Evolutionary conservation across 2,797 vertebrate species (phyloP).

Genomic region (Tangara arthus): DNA sequence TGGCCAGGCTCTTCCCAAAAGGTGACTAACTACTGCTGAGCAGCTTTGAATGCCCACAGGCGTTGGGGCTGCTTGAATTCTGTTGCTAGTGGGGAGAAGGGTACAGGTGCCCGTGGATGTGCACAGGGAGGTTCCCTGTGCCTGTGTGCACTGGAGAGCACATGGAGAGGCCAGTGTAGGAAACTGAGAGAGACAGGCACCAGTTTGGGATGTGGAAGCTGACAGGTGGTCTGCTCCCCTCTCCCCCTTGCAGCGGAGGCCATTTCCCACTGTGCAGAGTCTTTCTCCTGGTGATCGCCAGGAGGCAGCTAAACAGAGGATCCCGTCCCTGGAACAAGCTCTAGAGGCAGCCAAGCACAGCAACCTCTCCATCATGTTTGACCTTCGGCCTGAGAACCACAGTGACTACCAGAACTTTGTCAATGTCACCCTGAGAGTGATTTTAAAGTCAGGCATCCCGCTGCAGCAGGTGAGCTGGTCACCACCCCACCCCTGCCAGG

Average conservation of each 20-base stretch:
- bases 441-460: constrained; percentile 72
- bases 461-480: constrained; percentile 72
- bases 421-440: constrained; percentile 69
- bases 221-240: background rate
- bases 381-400: constrained; percentile 78
- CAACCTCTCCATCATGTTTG: constrained; percentile 87
- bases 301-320: constrained; percentile 70
- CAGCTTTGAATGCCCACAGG: background rate
- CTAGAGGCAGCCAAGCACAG: constrained; percentile 74
- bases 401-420: constrained; percentile 71
- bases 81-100: background rate
- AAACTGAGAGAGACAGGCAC: background rate
- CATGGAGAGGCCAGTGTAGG: background rate
- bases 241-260: constrained; percentile 75
- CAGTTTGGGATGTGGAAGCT: background rate
- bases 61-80: background rate
- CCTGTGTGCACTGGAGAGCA: background rate
- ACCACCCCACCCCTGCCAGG: background rate
- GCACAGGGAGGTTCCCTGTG: background rate
- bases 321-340: constrained; percentile 78
- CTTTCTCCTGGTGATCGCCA: constrained; percentile 73
- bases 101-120: background rate
- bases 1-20: background rate
- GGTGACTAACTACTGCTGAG: background rate
- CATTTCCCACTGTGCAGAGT: constrained; percentile 77